These are phyloP conservation scores for Odobenus rosmarus DNA, from an alignment of 2,113 vertebrate genomes.

Conservation along the genomic window DNA sequence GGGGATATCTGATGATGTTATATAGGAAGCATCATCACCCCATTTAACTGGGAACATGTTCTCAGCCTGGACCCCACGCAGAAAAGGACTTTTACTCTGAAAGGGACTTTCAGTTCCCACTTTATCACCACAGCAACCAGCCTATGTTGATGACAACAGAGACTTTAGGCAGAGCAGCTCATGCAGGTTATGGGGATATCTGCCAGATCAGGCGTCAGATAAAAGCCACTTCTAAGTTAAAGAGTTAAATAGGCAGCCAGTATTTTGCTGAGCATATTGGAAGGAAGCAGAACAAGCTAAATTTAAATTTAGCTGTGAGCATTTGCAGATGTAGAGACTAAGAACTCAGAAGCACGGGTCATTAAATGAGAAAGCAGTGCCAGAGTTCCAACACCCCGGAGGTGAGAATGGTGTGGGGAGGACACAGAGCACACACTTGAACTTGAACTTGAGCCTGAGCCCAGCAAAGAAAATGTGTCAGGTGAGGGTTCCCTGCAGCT, in stretches of 20 bases:
- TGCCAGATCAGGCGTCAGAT: background rate
- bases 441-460: background rate
- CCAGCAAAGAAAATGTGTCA: background rate
- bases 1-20: background rate
- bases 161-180: background rate
- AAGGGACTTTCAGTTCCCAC: background rate
- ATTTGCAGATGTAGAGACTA: slow-evolving; percentile 15
- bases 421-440: background rate
- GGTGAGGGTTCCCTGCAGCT: background rate
- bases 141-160: background rate
- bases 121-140: slow-evolving; percentile 33
- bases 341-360: background rate
- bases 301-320: slow-evolving; percentile 46
- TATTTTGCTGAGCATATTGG: background rate
- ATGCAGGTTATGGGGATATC: background rate
- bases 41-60: too few species aligned
- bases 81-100: slow-evolving; percentile 31
- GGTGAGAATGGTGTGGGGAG: background rate
- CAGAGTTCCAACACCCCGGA: accelerated
- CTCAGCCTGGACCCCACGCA: background rate
- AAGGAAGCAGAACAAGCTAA: slow-evolving; percentile 17
- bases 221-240: slow-evolving; percentile 34
- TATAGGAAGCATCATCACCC: background rate
- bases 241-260: background rate
- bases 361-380: background rate